These are phyloP conservation scores for Eulemur mongoz DNA, from an alignment of 2,797 vertebrate genomes.

Conservation along the genomic window DNA sequence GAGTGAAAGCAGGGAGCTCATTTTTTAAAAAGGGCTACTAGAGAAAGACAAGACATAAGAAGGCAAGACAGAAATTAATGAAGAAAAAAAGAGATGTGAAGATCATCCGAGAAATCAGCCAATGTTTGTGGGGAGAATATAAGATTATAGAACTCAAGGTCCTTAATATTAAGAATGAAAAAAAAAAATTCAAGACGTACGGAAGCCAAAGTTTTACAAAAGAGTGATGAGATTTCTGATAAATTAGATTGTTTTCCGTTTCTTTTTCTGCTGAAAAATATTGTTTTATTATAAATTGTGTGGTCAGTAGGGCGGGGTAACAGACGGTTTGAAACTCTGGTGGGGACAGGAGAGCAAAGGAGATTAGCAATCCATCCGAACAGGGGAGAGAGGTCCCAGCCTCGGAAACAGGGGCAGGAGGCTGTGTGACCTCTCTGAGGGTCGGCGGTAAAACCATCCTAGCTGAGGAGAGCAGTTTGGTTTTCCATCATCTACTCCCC, in stretches of 20 bases:
- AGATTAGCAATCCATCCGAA: not conserved
- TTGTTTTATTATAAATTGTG: not conserved
- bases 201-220: not conserved
- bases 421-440: no score
- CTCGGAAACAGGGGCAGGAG: not conserved
- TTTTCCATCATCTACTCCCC: not conserved
- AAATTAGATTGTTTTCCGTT: not conserved
- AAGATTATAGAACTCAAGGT: not conserved
- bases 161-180: not conserved
- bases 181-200: not conserved
- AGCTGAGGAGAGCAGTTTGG: not conserved
- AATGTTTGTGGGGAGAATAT: not conserved
- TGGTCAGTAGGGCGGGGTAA: not conserved
- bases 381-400: not conserved
- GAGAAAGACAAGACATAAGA: not conserved
- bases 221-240: not conserved
- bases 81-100: not conserved
- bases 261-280: slow-evolving; percentile 13
- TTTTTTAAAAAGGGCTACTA: not conserved
- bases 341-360: not conserved
- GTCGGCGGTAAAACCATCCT: not conserved
- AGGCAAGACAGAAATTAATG: not conserved
- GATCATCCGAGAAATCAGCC: not conserved
- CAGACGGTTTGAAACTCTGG: not conserved
- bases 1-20: not conserved